Percentiles rank a stretch among this genome's conserved stretches.
These are phyloP conservation scores for Crypturellus undulatus DNA, from an alignment of 2,113 vertebrate species.

Conservation along the genomic window DNA sequence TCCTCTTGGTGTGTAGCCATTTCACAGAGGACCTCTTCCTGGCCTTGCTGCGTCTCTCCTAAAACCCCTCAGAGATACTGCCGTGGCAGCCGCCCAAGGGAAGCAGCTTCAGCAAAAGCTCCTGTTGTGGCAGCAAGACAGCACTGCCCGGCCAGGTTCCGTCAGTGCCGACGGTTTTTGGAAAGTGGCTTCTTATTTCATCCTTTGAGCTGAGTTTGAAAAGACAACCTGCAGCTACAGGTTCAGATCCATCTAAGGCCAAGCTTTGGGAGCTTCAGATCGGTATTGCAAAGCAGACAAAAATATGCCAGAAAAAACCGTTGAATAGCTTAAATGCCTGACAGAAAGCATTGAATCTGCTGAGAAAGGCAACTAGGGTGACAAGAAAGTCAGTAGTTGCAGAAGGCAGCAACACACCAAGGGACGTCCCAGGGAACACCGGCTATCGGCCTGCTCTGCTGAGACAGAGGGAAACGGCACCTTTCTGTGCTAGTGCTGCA, in stretches of 20 bases:
- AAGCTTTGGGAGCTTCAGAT: not conserved
- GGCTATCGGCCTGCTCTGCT: not conserved
- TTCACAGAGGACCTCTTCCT: not conserved
- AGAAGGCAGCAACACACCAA: not conserved
- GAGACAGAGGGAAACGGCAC: not conserved
- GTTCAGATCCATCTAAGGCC: not conserved
- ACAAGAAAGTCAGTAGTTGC: not conserved
- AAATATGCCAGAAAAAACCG: not conserved
- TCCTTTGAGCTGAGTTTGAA: not conserved
- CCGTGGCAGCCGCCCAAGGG: slow-evolving; percentile 7
- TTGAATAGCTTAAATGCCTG: not conserved
- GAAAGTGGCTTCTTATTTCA: not conserved
- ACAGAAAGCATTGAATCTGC: not conserved
- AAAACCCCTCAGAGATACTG: not conserved
- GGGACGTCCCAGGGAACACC: not conserved
- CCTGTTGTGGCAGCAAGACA: not conserved
- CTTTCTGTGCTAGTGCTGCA: not conserved
- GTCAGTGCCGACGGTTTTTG: not conserved
- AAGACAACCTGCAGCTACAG: not conserved
- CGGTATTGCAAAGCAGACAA: not conserved
- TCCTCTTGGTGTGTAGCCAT: not conserved
- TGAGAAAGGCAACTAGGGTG: not conserved
- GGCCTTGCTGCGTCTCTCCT: not conserved
- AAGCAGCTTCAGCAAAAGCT: not conserved
- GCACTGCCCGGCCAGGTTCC: not conserved